Evolutionary conservation across 2,113 vertebrate genomes (phyloP), one percentile per base, ranked within the genome.

Genomic region (Indicator maculatus): DNA sequence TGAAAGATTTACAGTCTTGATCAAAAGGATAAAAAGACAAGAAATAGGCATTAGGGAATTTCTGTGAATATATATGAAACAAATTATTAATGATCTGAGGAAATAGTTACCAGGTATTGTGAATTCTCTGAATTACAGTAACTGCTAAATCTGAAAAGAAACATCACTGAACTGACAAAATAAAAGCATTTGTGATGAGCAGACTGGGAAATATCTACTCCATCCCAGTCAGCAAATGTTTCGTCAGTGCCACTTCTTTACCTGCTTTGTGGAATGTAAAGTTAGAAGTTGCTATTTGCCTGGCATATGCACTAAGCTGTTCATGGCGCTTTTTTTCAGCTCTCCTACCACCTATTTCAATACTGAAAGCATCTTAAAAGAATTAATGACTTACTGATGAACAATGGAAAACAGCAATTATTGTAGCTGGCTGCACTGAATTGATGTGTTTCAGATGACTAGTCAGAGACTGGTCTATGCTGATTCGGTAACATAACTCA

Each of bases 1-100:
- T 83, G 27, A 65, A 90, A 94, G 21, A 92, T 58, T 85, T 45
- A 83, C 28, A 78, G 5, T 38, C 70, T 97, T 98, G 93, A 97
- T 98, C 96, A 95, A 94, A 95, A 93, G 96, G 60, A 89, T 83
- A 84, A 96, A 78, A 95, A 91, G 86, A 96, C 95, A 97, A 97
- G 84, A 96, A 97, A 96, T 88, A 96, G 80, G 97, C 94, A 97
- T 88, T 82, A 91, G 88, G 83, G 93, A 97, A 93, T 85, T 97
- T 95, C 86, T 89, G 96, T 86, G 83, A 87, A 65, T 93, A 96
- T 93, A 97, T 27, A 97, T 67, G 86, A 95, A 97, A 96, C 41
- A 93, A 94, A 97, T 76, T 38, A 96, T 93, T 95, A 96, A 93
- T 79, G 39, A 81, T 58, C 60, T 93, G 64, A 50, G 47, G 24